Percentiles rank a stretch among this genome's conserved stretches.
Evolutionary conservation across 2,113 vertebrate species (phyloP).

Genomic region (Chloropsis hardwickii): DNA sequence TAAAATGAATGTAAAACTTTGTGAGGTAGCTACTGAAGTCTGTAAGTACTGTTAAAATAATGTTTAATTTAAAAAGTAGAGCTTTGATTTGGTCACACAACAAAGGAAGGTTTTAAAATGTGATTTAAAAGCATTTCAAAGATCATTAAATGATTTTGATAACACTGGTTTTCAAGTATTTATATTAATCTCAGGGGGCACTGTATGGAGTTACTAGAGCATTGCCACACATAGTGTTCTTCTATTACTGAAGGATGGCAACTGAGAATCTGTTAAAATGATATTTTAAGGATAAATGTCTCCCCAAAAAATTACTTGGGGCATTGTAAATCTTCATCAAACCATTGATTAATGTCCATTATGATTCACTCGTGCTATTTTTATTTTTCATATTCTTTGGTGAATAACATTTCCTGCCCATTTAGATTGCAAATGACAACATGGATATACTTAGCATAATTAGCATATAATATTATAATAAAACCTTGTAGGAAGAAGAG

Average conservation of each 20-base stretch:
- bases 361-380: not conserved
- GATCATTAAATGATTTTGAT: not conserved
- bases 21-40: not conserved
- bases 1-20: conserved; percentile 37
- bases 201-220: not conserved
- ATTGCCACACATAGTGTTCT: not conserved
- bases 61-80: not conserved
- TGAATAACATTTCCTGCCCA: not conserved
- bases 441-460: not conserved
- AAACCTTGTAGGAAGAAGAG: not conserved
- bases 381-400: not conserved
- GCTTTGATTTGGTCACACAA: not conserved
- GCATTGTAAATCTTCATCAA: not conserved
- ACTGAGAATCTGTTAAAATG: not conserved
- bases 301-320: not conserved
- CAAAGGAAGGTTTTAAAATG: not conserved
- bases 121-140: conserved; percentile 1
- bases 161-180: not conserved
- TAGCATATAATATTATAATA: not conserved
- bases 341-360: not conserved
- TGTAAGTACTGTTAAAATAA: not conserved
- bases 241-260: not conserved
- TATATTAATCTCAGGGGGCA: not conserved
- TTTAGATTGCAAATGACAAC: not conserved
- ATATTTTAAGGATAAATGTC: not conserved